These are phyloP conservation scores for Catharus ustulatus DNA, from an alignment of 2,797 vertebrate species.

Conservation along the genomic window DNA sequence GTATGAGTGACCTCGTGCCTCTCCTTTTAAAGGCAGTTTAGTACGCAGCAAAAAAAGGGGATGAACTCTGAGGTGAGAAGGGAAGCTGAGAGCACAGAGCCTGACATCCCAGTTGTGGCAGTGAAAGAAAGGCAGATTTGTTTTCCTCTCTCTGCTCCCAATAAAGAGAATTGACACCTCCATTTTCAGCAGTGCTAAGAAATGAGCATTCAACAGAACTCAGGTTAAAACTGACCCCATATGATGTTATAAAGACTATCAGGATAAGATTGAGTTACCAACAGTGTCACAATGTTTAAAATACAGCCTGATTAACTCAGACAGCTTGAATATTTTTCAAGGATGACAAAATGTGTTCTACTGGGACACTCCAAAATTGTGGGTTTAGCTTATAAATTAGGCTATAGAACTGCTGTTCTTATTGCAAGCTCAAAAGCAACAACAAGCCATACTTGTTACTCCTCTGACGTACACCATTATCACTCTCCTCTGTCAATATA, in stretches of 20 bases:
- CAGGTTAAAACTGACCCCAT: not conserved
- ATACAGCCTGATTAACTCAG: not conserved
- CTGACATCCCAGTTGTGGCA: not conserved
- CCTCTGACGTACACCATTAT: slow-evolving; percentile 87
- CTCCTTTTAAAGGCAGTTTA: not conserved
- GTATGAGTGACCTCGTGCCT: not conserved
- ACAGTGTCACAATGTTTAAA: not conserved
- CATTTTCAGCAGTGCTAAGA: not conserved
- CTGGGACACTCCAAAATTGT: not conserved
- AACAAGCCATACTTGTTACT: slow-evolving; percentile 80
- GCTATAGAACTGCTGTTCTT: slow-evolving; percentile 77
- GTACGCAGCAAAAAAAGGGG: not conserved
- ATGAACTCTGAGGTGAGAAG: not conserved
- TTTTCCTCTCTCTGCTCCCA: not conserved
- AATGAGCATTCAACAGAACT: not conserved
- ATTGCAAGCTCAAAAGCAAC: slow-evolving; percentile 74
- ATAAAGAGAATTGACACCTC: not conserved
- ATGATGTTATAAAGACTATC: not conserved
- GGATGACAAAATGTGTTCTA: not conserved
- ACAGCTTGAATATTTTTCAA: not conserved
- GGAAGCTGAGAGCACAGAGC: not conserved
- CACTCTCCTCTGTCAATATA: slow-evolving; percentile 79
- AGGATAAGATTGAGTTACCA: not conserved
- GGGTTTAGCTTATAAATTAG: slow-evolving; percentile 72
- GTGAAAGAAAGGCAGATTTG: not conserved